Evolutionary conservation across 1,140 invertebrate genomes (phyloP).

Genomic region (Cydia pomonella): DNA sequence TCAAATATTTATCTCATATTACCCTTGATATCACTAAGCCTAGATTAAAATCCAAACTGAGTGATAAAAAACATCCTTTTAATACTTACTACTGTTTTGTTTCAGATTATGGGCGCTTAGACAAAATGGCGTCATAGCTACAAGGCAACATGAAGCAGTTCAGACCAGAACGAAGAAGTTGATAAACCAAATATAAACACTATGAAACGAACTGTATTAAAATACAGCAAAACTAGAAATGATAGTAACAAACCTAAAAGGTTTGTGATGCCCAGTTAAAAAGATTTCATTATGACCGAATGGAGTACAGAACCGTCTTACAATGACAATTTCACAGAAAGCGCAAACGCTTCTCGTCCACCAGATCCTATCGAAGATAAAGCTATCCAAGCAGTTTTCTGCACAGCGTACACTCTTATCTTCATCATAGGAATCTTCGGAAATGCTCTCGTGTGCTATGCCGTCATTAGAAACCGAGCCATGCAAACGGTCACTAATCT

Average conservation of each 20-base stretch:
- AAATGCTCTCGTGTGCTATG: constrained; percentile 94
- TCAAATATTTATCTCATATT: constrained; percentile 6
- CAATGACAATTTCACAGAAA: constrained; percentile 49
- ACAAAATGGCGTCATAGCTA: constrained; percentile 1
- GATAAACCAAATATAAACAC: constrained; percentile 32
- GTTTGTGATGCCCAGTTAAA: constrained; percentile 66
- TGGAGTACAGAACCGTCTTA: constrained; percentile 55
- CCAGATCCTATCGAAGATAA: constrained; percentile 82
- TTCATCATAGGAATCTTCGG: constrained; percentile 94
- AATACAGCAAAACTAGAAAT: constrained; percentile 47
- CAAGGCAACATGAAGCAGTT: not conserved
- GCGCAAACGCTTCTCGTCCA: constrained; percentile 46
- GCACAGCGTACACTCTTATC: constrained; percentile 89
- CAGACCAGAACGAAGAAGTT: not conserved
- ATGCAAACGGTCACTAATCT: constrained; percentile 99
- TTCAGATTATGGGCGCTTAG: constrained; percentile 32
- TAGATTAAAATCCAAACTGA: constrained; percentile 22
- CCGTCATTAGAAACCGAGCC: constrained; percentile 91
- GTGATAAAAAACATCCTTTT: constrained; percentile 16
- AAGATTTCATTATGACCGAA: constrained; percentile 57
- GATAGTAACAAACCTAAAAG: constrained; percentile 51
- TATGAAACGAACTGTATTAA: constrained; percentile 40
- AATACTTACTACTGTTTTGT: constrained; percentile 35
- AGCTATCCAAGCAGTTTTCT: constrained; percentile 87
- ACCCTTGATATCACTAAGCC: constrained; percentile 10